A percentile compares a stretch with the other conserved stretches of the same genome.
These are phyloP conservation scores for Geotrypetes seraphini DNA, from an alignment of 2,797 vertebrate species.

Conservation along the genomic window DNA sequence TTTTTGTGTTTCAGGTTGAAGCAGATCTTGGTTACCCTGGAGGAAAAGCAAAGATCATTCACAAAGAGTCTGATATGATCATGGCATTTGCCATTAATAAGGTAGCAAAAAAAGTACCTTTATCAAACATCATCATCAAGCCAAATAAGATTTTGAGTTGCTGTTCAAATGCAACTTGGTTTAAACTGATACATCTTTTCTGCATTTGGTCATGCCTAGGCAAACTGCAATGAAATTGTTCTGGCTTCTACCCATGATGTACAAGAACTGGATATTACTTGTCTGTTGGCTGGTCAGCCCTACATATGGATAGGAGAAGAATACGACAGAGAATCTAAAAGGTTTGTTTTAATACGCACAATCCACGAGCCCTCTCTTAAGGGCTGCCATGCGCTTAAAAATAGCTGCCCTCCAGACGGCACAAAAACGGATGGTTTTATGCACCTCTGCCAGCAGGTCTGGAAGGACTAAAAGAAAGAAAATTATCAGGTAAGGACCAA, in stretches of 20 bases:
- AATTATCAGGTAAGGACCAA: no score
- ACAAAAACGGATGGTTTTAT: no score
- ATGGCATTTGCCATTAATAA: conserved; percentile 96
- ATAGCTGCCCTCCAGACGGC: no score
- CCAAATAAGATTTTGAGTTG: no score
- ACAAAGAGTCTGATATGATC: conserved; percentile 96
- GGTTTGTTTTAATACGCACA: conserved; percentile 65
- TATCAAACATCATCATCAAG: not conserved
- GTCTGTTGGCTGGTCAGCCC: conserved; percentile 79
- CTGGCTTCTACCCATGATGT: conserved; percentile 95
- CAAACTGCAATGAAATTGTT: conserved; percentile 90
- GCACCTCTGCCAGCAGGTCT: no score
- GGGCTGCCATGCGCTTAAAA: no score
- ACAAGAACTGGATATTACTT: conserved; percentile 91
- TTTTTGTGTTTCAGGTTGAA: conserved; percentile 75
- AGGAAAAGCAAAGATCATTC: conserved; percentile 91
- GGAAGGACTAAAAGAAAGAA: no score
- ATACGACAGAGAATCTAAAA: conserved; percentile 91
- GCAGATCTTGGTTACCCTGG: conserved; percentile 96
- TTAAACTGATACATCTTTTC: not conserved
- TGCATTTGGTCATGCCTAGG: conserved; percentile 49
- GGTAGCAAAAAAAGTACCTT: conserved; percentile 50
- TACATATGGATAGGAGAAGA: conserved; percentile 96
- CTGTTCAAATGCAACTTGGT: no score
- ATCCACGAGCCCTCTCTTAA: no score